Percentiles rank a stretch among this genome's conserved stretches.
These are phyloP conservation scores for Calcarius lapponicus DNA, from an alignment of 2,797 vertebrate genomes.

Conservation along the genomic window DNA sequence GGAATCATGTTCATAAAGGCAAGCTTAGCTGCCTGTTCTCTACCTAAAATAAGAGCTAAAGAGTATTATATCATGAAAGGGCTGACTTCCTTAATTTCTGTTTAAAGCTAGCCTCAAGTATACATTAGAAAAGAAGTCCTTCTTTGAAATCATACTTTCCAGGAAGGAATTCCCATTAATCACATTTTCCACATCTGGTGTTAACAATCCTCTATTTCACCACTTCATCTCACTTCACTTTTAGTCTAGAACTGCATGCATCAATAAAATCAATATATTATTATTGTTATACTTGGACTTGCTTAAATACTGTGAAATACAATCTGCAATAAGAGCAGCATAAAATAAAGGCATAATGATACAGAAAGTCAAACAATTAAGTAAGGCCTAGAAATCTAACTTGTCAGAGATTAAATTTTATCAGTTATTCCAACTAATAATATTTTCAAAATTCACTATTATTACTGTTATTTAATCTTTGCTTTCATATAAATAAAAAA, in stretches of 20 bases:
- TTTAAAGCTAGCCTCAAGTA: conserved; percentile 6
- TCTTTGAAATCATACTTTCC: neutral
- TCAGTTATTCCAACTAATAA: neutral
- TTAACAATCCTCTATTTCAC: neutral
- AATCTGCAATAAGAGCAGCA: neutral
- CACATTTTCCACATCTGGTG: neutral
- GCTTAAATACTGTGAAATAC: neutral
- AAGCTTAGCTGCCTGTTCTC: neutral
- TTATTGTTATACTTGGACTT: neutral
- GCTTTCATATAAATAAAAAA: neutral
- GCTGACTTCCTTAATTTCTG: neutral
- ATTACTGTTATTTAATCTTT: neutral
- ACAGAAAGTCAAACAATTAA: neutral
- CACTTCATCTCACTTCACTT: neutral
- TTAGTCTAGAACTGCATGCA: neutral
- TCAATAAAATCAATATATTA: neutral
- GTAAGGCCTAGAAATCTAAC: neutral
- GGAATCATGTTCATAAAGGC: neutral
- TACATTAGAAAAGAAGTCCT: neutral
- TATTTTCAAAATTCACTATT: neutral
- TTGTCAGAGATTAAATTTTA: neutral
- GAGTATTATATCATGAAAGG: neutral
- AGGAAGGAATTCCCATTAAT: conserved; percentile 17
- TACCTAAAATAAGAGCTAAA: neutral
- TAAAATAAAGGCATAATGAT: neutral